Conservation (phyloP, 2,113 vertebrate genomes). For the Carassius gibelio region DNA sequence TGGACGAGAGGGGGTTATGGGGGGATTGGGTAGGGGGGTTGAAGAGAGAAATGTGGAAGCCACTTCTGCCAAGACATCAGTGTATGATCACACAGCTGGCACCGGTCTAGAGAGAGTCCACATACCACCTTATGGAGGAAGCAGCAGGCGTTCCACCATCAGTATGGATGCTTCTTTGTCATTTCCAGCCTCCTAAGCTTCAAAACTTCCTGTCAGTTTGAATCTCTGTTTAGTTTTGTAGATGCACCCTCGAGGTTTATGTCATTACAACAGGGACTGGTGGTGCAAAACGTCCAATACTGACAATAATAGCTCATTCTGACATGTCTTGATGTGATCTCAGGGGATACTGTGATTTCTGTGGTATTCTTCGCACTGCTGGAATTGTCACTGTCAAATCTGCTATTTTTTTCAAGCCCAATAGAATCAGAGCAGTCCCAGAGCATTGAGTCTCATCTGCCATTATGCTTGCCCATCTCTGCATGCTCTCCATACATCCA, state of each 20-base stretch:
- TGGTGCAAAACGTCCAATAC: constrained; percentile 24
- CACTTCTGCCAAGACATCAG: constrained; percentile 68
- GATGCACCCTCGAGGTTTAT: constrained; percentile 13
- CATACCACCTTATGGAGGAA: constrained; percentile 24
- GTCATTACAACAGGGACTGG: constrained; percentile 1
- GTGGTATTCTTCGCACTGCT: constrained; percentile 18
- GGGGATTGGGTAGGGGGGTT: background rate
- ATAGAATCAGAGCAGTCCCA: constrained; percentile 31
- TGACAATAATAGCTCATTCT: constrained; percentile 20
- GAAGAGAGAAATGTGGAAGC: constrained; percentile 59
- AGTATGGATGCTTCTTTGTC: constrained; percentile 22
- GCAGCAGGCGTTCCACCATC: constrained; percentile 26
- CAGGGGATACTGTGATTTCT: constrained; percentile 22
- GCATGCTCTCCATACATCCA: constrained; percentile 38
- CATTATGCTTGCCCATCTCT: constrained; percentile 31
- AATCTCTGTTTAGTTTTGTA: constrained; percentile 19
- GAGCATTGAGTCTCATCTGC: background rate
- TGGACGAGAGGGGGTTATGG: constrained; percentile 52
- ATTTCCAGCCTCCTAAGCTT: background rate
- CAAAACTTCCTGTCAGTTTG: constrained; percentile 27
- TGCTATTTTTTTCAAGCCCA: background rate
- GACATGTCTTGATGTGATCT: constrained; percentile 20
- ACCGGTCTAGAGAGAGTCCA: constrained; percentile 51
- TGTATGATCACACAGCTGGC: constrained; percentile 75
- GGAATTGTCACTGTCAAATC: constrained; percentile 36